These are phyloP conservation scores for Agrochola circellaris DNA, from an alignment of 2,888 invertebrate genomes.

Conservation along the genomic window DNA sequence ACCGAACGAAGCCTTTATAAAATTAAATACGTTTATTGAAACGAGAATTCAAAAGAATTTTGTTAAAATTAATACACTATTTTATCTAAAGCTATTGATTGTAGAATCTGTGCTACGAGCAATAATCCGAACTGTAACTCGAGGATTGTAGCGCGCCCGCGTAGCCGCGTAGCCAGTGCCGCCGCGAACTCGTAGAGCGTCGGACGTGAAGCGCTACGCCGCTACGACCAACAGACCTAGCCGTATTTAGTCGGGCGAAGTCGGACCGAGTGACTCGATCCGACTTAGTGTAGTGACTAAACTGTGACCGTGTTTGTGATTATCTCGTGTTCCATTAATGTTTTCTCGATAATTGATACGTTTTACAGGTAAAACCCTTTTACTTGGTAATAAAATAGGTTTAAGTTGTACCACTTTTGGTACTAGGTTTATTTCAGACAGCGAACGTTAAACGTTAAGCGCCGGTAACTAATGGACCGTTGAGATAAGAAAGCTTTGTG, in stretches of 20 bases:
- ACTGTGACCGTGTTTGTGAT: slow-evolving; percentile 77
- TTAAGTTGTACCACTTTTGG: slow-evolving; percentile 70
- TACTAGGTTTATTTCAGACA: slow-evolving; percentile 79
- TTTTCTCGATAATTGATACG: slow-evolving; percentile 61
- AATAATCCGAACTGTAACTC: slow-evolving; percentile 84
- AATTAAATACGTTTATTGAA: slow-evolving; percentile 10
- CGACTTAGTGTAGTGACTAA: slow-evolving; percentile 65
- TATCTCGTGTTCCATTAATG: slow-evolving; percentile 69
- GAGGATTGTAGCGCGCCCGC: slow-evolving; percentile 83
- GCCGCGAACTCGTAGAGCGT: slow-evolving; percentile 82
- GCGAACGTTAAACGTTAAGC: slow-evolving; percentile 77
- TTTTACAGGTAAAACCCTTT: slow-evolving; percentile 76
- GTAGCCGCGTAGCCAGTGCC: slow-evolving; percentile 87
- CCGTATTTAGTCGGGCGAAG: slow-evolving; percentile 52
- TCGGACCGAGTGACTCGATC: slow-evolving; percentile 59
- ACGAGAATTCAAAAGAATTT: slow-evolving; percentile 28
- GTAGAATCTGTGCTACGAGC: slow-evolving; percentile 86
- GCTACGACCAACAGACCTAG: slow-evolving; percentile 57
- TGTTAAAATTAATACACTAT: slow-evolving; percentile 52
- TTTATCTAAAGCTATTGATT: slow-evolving; percentile 84
- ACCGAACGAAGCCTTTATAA: not conserved
- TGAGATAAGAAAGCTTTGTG: slow-evolving; percentile 81
- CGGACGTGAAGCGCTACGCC: slow-evolving; percentile 75
- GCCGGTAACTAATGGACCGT: slow-evolving; percentile 84
- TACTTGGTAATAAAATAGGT: slow-evolving; percentile 74